Evolutionary conservation across 2,113 vertebrate species (phyloP).

Genomic region (Xyrauchen texanus): DNA sequence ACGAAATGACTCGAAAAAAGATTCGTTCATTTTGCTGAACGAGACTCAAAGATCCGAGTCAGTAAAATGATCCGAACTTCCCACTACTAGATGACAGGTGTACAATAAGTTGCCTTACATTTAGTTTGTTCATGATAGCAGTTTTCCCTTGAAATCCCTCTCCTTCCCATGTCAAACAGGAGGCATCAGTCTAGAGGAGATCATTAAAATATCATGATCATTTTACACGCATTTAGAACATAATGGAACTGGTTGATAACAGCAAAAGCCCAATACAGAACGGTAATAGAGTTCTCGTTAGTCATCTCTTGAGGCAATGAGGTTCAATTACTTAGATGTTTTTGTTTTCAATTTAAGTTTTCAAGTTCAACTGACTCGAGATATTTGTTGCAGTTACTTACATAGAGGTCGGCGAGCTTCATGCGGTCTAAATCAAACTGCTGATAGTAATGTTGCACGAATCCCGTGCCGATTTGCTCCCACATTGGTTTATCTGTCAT

Average conservation of each 20-base stretch:
- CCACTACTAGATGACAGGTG: too few relatives aligned
- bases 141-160: conserved; percentile 69
- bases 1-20: too few relatives aligned
- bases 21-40: too few relatives aligned
- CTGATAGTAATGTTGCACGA: conserved; percentile 72
- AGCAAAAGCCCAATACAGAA: neutral
- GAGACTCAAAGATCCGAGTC: too few relatives aligned
- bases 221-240: neutral
- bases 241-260: neutral
- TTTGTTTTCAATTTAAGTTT: too few relatives aligned
- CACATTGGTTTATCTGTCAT: conserved; percentile 74
- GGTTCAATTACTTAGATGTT: too few relatives aligned
- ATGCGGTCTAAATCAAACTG: conserved; percentile 69
- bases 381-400: conserved; percentile 52
- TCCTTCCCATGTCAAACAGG: conserved; percentile 77
- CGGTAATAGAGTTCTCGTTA: too few relatives aligned
- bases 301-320: too few relatives aligned
- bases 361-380: neutral
- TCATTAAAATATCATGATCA: neutral
- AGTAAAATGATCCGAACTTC: too few relatives aligned
- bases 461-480: conserved; percentile 73
- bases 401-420: conserved; percentile 71
- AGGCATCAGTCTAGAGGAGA: conserved; percentile 56
- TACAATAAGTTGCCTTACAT: conserved; percentile 56
- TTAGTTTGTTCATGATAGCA: conserved; percentile 68